Evolutionary conservation across 2,113 vertebrate genomes (phyloP).

Genomic region (Rhadina sibilatrix): DNA sequence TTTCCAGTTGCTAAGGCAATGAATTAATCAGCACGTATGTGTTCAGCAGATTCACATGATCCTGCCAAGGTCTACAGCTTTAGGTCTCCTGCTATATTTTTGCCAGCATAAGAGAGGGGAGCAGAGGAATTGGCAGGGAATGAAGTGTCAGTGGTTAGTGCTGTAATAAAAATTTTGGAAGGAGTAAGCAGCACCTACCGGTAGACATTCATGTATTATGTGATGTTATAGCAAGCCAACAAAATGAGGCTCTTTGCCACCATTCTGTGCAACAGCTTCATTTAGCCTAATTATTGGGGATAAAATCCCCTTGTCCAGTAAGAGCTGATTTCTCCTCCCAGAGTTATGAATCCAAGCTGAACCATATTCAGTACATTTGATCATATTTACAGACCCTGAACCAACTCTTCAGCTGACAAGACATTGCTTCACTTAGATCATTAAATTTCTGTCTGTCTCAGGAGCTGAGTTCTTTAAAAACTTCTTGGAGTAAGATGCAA

Average conservation of each 20-base stretch:
- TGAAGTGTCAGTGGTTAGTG: constrained; percentile 38
- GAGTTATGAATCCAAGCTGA: constrained; percentile 50
- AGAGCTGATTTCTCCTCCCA: constrained; percentile 48
- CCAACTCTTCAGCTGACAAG: background rate
- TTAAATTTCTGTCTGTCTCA: constrained; percentile 24
- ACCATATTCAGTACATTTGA: background rate
- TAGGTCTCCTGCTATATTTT: constrained; percentile 28
- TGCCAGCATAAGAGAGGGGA: constrained; percentile 19
- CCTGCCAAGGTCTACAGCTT: constrained; percentile 22
- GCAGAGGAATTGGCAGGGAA: constrained; percentile 28
- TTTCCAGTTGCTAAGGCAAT: constrained; percentile 54
- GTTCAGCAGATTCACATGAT: background rate
- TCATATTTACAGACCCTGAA: constrained; percentile 14
- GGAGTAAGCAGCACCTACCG: constrained; percentile 41
- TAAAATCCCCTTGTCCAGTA: constrained; percentile 55
- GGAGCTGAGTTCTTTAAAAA: background rate
- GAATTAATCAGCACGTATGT: constrained; percentile 8
- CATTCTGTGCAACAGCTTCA: constrained; percentile 46
- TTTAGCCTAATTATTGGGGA: constrained; percentile 45
- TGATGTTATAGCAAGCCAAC: background rate
- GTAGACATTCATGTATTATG: background rate
- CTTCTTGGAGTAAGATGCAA: background rate
- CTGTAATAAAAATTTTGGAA: constrained; percentile 60
- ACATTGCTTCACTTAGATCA: background rate
- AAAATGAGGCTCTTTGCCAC: constrained; percentile 14